These are phyloP conservation scores for Drosophila neocordata DNA, from an alignment of 1,140 invertebrate species.

Conservation along the genomic window DNA sequence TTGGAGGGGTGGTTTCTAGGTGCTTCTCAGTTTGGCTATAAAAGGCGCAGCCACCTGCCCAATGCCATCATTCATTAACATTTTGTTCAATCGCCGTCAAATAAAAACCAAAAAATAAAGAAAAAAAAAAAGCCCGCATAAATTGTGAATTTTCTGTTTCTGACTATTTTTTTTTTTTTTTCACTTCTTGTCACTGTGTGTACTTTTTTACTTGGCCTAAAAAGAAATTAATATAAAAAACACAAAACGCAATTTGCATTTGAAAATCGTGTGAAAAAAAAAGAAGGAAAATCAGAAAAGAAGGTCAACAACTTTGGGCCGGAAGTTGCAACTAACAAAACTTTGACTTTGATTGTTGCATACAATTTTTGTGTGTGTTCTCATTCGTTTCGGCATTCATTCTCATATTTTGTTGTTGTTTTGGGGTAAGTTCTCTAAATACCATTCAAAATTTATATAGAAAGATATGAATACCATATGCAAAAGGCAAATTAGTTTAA, in stretches of 20 bases:
- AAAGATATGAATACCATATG: conserved; percentile 26
- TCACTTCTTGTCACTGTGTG: conserved; percentile 12
- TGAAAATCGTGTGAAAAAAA: conserved; percentile 66
- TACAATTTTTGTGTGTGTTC: conserved; percentile 38
- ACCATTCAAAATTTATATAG: background rate
- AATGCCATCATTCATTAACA: conserved; percentile 59
- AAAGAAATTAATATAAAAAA: conserved; percentile 29
- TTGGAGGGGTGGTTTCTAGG: conserved; percentile 17
- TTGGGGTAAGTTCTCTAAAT: conserved; percentile 34
- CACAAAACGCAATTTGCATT: conserved; percentile 67
- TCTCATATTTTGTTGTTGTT: background rate
- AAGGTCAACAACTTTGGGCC: conserved; percentile 52
- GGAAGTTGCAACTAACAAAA: conserved; percentile 65
- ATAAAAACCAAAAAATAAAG: conserved; percentile 2
- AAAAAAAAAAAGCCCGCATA: conserved; percentile 52
- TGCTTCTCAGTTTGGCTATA: conserved; percentile 45
- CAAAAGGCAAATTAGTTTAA: conserved; percentile 71
- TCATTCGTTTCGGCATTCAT: conserved; percentile 27
- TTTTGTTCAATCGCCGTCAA: conserved; percentile 53
- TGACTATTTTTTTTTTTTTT: conserved; percentile 9
- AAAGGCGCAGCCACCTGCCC: conserved; percentile 66
- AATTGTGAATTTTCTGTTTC: conserved; percentile 58
- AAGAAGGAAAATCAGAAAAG: conserved; percentile 39
- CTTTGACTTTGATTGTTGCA: conserved; percentile 22
- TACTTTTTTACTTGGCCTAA: conserved; percentile 28